Conservation (phyloP, 2,113 vertebrate genomes). For the Toxotes jaculatrix region DNA sequence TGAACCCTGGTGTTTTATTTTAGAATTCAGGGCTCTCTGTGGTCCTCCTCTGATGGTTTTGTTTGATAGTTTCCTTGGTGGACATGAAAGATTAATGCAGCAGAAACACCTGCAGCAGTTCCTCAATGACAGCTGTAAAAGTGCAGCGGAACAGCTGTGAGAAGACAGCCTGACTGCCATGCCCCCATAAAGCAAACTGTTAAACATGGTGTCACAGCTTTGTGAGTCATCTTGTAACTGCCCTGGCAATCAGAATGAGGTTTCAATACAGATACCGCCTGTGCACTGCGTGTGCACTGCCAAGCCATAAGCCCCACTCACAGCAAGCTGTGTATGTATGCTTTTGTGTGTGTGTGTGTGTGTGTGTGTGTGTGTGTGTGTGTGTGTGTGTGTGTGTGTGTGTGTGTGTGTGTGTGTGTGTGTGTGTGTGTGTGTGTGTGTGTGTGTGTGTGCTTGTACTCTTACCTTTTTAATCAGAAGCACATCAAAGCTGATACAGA, state of each 20-base stretch:
- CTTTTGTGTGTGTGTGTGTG: not conserved
- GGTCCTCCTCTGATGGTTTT: constrained; percentile 72
- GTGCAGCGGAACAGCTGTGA: constrained; percentile 71
- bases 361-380: not conserved
- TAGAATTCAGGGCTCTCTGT: constrained; percentile 61
- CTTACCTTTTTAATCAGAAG: not conserved
- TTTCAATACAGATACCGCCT: not conserved
- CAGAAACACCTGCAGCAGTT: constrained; percentile 82
- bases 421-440: not conserved
- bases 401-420: not conserved
- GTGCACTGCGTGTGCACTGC: not conserved
- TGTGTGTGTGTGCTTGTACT: not conserved
- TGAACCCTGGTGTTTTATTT: constrained; percentile 63
- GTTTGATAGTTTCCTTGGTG: constrained; percentile 79
- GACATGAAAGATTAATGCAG: constrained; percentile 81
- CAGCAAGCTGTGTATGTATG: not conserved
- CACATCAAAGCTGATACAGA: constrained; percentile 23
- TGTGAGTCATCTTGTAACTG: constrained; percentile 63
- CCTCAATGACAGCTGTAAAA: constrained; percentile 80
- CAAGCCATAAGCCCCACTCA: constrained; percentile 5
- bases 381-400: not conserved
- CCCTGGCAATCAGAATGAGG: constrained; percentile 49
- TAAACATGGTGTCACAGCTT: constrained; percentile 58
- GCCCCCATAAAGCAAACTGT: constrained; percentile 65
- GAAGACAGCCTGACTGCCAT: constrained; percentile 54